A percentile compares a stretch with the other conserved stretches of the same genome.
Conservation (phyloP, 2,888 invertebrate species). For the Odontocerum albicorne region DNA sequence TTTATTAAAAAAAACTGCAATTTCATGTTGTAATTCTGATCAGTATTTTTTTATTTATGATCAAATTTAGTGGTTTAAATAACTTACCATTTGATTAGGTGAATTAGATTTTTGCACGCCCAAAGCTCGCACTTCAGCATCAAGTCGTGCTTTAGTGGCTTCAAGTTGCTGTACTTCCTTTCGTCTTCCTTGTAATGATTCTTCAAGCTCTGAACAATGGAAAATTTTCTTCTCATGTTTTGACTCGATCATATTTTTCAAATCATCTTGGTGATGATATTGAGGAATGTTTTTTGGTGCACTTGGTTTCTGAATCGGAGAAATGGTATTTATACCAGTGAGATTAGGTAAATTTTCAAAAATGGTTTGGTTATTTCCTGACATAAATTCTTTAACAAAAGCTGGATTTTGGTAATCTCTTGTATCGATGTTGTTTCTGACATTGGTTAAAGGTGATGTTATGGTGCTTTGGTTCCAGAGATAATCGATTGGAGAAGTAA, state of each 20-base stretch:
- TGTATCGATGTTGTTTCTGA: conserved; percentile 35
- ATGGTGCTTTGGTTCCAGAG: conserved; percentile 53
- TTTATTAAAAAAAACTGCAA: too few species aligned
- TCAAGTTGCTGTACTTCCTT: conserved; percentile 17
- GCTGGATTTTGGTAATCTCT: conserved; percentile 43
- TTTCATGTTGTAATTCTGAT: too few species aligned
- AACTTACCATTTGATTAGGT: conserved; percentile 24
- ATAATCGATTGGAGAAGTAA: conserved; percentile 52
- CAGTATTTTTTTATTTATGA: too few species aligned
- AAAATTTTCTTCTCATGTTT: conserved; percentile 35
- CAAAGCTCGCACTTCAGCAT: conserved; percentile 20
- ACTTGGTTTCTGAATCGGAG: conserved; percentile 28
- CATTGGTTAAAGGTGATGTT: conserved; percentile 30
- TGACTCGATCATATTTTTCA: conserved; percentile 4
- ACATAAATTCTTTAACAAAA: conserved; percentile 39
- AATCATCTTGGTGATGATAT: not conserved
- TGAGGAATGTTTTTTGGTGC: conserved; percentile 18
- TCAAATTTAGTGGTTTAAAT: too few species aligned
- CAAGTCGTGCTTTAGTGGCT: conserved; percentile 15
- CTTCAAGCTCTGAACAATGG: conserved; percentile 38
- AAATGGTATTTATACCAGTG: conserved; percentile 9
- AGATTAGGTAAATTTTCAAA: conserved; percentile 7
- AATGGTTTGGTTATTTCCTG: conserved; percentile 34
- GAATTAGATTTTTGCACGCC: conserved; percentile 15
- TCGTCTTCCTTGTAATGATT: conserved; percentile 30